Percentiles rank a stretch among this genome's conserved stretches.
Evolutionary conservation across 2,113 vertebrate genomes (phyloP).

Genomic region (Pterocles burchelli): DNA sequence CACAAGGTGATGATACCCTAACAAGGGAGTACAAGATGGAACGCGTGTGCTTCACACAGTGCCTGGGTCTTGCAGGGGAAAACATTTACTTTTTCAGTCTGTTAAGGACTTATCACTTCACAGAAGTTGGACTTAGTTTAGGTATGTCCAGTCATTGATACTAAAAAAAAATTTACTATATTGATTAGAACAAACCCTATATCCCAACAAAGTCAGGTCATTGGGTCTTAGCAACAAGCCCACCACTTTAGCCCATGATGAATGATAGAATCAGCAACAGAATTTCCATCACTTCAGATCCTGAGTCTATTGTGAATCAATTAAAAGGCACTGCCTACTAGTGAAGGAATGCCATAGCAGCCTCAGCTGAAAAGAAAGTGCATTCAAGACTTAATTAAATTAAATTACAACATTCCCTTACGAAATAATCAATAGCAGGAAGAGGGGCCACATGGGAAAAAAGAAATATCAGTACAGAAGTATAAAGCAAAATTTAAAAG

Average conservation of each 20-base stretch:
- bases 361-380: not conserved
- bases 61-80: not conserved
- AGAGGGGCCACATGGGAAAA: not conserved
- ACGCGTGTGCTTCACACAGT: fast-evolving
- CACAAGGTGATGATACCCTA: not conserved
- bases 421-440: not conserved
- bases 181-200: not conserved
- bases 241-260: not conserved
- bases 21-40: not conserved
- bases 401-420: not conserved
- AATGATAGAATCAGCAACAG: not conserved
- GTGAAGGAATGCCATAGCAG: not conserved
- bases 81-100: not conserved
- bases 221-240: not conserved
- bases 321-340: not conserved
- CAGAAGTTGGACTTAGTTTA: not conserved
- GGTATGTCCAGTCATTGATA: not conserved
- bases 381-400: not conserved
- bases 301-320: not conserved
- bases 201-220: not conserved
- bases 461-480: not conserved
- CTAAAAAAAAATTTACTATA: not conserved
- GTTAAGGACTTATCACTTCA: not conserved
- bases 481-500: not conserved
- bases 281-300: not conserved